Base-by-base conservation (phyloP, 2,113 vertebrate genomes). In the Fulica atra region DNA sequence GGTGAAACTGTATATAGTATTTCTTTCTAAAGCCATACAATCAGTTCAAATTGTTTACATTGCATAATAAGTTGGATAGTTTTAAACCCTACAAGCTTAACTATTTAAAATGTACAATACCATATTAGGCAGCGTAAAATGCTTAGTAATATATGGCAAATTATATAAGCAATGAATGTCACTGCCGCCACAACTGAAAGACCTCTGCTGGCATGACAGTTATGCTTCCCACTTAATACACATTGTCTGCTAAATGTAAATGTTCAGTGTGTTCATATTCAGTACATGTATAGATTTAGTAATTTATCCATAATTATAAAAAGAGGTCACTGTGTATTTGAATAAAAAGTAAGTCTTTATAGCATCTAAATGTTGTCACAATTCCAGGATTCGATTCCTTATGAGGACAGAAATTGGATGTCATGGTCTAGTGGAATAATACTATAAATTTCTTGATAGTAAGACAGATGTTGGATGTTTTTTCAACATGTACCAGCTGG, bases 381-480 rank as follows among this genome's bases (percentile, higher is more conserved):
- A 57, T 85, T 95, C 81, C 91, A 92, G 89, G 70, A 93, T 74
- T 94, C 82, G 48, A 68, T 91, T 97, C 51, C 94, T 94, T 80
- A 72, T 61, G 44, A 86, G 13, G 64, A 64, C 64, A 95, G 77
- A 97, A 95, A 86, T 78, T 72, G 83, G 81, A 92, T 88, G 92
- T 70, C 82, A 89, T 28, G 79, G 94, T 92, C 95, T 97, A 95
- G 93, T 91, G 80, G 83, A 96, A 96, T 92, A 72, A 91, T 33
- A 93, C 23, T 53, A 64, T 48, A 96, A 96, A 95, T 94, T 86
- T 97, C 60, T 56, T 93, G 80, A 70, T 92, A 89, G 61, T 48
- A 69, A 69, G 86, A 95, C 57, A 78, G 89, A 97, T 93, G 95
- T 64, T 97, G 96, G 95, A 95, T 95, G 72, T 88, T 96, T 93